Evolutionary conservation across 2,113 vertebrate species (phyloP).

Genomic region (Geococcyx californianus): DNA sequence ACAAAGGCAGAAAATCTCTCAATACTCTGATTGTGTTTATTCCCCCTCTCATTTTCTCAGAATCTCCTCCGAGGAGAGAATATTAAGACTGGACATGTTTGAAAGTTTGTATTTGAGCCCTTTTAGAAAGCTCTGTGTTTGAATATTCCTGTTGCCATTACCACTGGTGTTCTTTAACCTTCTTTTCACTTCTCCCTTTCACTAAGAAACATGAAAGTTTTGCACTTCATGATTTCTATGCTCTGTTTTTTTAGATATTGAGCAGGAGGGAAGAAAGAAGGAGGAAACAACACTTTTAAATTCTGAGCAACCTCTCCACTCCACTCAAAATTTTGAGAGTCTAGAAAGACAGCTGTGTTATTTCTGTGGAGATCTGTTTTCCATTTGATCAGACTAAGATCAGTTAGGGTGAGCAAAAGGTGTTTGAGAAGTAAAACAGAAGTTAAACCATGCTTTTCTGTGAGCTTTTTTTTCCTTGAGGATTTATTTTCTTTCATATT

Average conservation of each 20-base stretch:
- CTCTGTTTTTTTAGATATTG: not conserved
- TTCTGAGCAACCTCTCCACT: not conserved
- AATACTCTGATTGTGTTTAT: not conserved
- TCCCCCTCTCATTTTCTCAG: not conserved
- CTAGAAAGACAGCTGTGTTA: not conserved
- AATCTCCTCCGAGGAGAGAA: not conserved
- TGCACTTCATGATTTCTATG: not conserved
- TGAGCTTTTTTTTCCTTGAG: not conserved
- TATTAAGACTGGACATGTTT: not conserved
- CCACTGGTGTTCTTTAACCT: not conserved
- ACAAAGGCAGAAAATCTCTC: not conserved
- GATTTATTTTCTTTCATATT: slow-evolving; percentile 48
- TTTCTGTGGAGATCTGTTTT: slow-evolving; percentile 46
- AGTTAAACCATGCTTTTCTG: slow-evolving; percentile 42
- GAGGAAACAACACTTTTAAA: not conserved
- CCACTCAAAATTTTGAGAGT: slow-evolving; percentile 5
- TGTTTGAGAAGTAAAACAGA: slow-evolving; percentile 37
- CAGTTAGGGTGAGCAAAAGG: slow-evolving; percentile 30
- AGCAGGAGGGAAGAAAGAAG: not conserved
- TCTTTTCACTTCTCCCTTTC: not conserved
- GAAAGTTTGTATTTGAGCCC: not conserved
- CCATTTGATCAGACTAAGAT: slow-evolving; percentile 46
- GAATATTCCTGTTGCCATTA: not conserved
- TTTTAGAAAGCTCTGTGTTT: not conserved
- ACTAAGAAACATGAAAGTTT: not conserved